A percentile compares a stretch with the other conserved stretches of the same genome.
Conservation (phyloP, 2,888 invertebrate species). For the Lithophane socia region DNA sequence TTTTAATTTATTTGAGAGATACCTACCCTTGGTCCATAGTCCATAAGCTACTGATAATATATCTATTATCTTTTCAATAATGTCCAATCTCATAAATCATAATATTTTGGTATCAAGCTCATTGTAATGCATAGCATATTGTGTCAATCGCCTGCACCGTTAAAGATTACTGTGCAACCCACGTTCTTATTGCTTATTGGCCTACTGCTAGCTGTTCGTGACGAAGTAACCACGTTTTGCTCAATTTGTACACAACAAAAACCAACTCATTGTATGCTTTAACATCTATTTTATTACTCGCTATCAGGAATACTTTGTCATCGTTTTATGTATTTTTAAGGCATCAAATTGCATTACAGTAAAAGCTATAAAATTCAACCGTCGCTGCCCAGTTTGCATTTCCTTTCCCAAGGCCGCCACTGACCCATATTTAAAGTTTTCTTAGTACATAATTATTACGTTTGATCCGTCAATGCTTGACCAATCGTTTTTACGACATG, state of each 20-base stretch:
- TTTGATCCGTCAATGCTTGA: constrained; percentile 85
- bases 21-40: too few species aligned
- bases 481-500: constrained; percentile 85
- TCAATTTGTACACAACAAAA: constrained; percentile 45
- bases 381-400: constrained; percentile 66
- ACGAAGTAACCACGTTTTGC: constrained; percentile 44
- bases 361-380: constrained; percentile 55
- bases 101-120: constrained; percentile 42
- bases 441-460: constrained; percentile 78
- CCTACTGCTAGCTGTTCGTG: constrained; percentile 62
- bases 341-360: constrained; percentile 34
- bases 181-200: constrained; percentile 62
- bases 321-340: constrained; percentile 42
- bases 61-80: not conserved
- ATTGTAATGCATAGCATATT: constrained; percentile 65
- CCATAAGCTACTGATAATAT: too few species aligned
- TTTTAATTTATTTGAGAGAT: not conserved
- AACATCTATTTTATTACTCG: constrained; percentile 37
- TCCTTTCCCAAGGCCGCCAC: constrained; percentile 86
- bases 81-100: not conserved
- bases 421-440: constrained; percentile 85
- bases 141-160: constrained; percentile 68
- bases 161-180: constrained; percentile 66
- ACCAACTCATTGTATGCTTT: constrained; percentile 23
- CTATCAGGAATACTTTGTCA: constrained; percentile 33